phyloP scores from a whole-genome alignment of 2,888 invertebrate species.

The Caenorhabditis imperialis region DNA sequence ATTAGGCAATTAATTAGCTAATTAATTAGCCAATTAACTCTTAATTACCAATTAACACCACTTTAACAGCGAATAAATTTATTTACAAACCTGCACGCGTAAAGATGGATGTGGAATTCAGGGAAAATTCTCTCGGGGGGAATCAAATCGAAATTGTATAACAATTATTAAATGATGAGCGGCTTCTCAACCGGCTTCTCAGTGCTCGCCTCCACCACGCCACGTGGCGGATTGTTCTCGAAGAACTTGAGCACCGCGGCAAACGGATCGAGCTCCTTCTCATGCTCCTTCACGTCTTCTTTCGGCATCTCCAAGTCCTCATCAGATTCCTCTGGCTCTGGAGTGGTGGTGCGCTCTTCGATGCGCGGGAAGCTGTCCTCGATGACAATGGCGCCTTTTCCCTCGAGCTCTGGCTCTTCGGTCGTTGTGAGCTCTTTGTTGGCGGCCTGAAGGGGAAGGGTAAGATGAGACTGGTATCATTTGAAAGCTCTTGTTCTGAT shows the following conservation, averaged over 20 bases:
- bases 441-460: no score
- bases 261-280: conserved; percentile 59
- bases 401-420: conserved; percentile 36
- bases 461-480: no score
- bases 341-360: conserved; percentile 61
- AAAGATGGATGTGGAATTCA: no score
- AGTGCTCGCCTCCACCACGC: conserved; percentile 4
- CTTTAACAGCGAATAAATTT: conserved; percentile 53
- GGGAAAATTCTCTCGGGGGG: background rate
- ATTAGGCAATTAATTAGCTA: no score
- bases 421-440: conserved; percentile 29
- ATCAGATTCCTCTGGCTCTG: conserved; percentile 40
- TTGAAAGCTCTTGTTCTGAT: no score
- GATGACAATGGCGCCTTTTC: conserved; percentile 56
- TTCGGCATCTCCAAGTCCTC: conserved; percentile 32
- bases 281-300: conserved; percentile 29
- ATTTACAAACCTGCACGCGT: conserved; percentile 59
- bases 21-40: no score
- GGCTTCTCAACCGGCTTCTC: conserved; percentile 24
- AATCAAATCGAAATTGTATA: conserved; percentile 30
- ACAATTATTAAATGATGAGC: conserved; percentile 37
- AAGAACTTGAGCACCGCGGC: conserved; percentile 58
- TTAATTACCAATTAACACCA: no score
- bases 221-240: conserved; percentile 42
- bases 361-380: conserved; percentile 63